phyloP scores from a whole-genome alignment of 2,113 vertebrate genomes.

The Sardina pilchardus region DNA sequence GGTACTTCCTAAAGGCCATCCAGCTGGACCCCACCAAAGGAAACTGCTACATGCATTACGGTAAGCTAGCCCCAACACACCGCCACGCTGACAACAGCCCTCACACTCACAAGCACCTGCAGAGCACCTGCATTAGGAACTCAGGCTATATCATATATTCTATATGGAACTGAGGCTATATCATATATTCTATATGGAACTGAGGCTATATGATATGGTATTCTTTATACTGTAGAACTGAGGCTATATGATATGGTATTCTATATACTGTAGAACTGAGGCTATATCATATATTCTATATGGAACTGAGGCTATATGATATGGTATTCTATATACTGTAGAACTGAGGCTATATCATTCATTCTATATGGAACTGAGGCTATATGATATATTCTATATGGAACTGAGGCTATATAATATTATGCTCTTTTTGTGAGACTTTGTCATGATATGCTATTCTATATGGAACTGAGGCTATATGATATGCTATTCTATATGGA shows the following conservation, averaged over 20 bases:
- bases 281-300: background rate
- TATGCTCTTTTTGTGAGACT: no score
- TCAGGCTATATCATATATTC: background rate
- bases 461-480: background rate
- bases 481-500: background rate
- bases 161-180: background rate
- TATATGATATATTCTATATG: no score
- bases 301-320: background rate
- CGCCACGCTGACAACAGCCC: background rate
- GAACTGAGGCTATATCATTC: no score
- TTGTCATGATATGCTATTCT: background rate
- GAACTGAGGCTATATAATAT: no score
- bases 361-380: no score
- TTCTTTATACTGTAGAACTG: background rate
- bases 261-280: no score
- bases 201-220: background rate
- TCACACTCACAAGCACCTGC: background rate
- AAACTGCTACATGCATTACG: slow-evolving; percentile 19
- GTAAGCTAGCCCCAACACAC: background rate
- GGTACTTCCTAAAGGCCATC: slow-evolving; percentile 14
- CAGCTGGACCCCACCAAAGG: slow-evolving; percentile 11
- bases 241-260: background rate
- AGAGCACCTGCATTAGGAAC: background rate
- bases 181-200: background rate
- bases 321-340: no score